phyloP scores from a whole-genome alignment of 1,140 invertebrate species.

The Drosophila mayri region DNA sequence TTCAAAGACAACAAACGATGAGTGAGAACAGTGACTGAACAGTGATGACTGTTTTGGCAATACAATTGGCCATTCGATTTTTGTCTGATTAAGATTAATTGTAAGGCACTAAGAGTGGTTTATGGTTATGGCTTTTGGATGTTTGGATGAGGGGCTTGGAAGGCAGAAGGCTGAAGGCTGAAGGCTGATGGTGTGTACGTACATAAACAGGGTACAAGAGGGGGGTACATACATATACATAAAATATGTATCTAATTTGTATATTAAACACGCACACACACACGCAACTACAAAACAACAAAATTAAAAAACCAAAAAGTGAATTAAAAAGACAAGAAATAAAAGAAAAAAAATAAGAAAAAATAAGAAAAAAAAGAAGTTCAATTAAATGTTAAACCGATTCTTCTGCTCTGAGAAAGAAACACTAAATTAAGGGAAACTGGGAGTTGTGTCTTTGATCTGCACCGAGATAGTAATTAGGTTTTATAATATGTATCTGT shows the following conservation, averaged over 20 bases:
- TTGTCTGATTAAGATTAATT: conserved; percentile 42
- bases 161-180: not conserved
- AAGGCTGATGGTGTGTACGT: conserved; percentile 45
- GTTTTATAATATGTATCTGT: not conserved
- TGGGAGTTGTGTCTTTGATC: not conserved
- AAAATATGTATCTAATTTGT: conserved; percentile 40
- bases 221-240: conserved; percentile 51
- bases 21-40: conserved; percentile 70
- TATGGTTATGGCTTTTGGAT: conserved; percentile 12
- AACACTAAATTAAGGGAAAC: conserved; percentile 12
- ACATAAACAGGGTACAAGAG: conserved; percentile 41
- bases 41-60: conserved; percentile 60
- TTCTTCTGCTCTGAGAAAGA: conserved; percentile 7
- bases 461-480: not conserved
- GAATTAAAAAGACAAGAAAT: not conserved
- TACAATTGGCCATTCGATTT: conserved; percentile 49
- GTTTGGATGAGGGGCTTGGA: conserved; percentile 14
- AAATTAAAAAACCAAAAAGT: not conserved
- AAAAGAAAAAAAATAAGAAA: not conserved
- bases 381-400: conserved; percentile 30
- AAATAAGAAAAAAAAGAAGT: not conserved
- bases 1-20: conserved; percentile 82
- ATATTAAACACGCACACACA: conserved; percentile 39
- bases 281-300: conserved; percentile 45
- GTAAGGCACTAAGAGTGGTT: conserved; percentile 17